phyloP scores from a whole-genome alignment of 1,140 invertebrate species.

The Eumaeus atala region DNA sequence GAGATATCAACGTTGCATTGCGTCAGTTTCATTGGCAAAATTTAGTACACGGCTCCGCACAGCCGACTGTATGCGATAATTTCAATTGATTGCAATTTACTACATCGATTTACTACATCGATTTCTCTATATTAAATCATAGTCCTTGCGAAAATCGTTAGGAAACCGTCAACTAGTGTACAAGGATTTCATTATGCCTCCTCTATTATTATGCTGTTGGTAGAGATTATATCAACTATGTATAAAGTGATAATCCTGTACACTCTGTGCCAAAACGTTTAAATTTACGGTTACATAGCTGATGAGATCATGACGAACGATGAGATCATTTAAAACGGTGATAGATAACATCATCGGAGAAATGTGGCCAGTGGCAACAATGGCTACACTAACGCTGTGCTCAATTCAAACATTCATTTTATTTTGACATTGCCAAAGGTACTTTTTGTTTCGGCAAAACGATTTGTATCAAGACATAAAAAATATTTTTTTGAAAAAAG shows the following conservation, averaged over 20 bases:
- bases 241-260: not conserved
- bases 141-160: constrained; percentile 42
- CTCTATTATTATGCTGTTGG: too few relatives aligned
- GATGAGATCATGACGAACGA: constrained; percentile 1
- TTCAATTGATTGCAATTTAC: constrained; percentile 37
- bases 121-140: constrained; percentile 45
- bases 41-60: constrained; percentile 42
- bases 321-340: not conserved
- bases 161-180: constrained; percentile 31
- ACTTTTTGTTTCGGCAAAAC: too few relatives aligned
- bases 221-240: too few relatives aligned
- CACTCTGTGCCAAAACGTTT: not conserved
- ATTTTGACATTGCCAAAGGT: too few relatives aligned
- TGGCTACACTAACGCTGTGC: too few relatives aligned
- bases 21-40: constrained; percentile 55
- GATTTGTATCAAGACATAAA: too few relatives aligned
- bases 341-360: too few relatives aligned
- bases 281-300: not conserved
- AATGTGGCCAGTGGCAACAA: too few relatives aligned
- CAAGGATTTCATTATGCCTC: too few relatives aligned
- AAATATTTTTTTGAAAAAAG: constrained; percentile 1
- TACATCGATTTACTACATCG: constrained; percentile 24
- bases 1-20: constrained; percentile 53
- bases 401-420: too few relatives aligned
- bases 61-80: constrained; percentile 36